phyloP scores from a whole-genome alignment of 2,888 invertebrate species.

The Ichneumoninae sp. region DNA sequence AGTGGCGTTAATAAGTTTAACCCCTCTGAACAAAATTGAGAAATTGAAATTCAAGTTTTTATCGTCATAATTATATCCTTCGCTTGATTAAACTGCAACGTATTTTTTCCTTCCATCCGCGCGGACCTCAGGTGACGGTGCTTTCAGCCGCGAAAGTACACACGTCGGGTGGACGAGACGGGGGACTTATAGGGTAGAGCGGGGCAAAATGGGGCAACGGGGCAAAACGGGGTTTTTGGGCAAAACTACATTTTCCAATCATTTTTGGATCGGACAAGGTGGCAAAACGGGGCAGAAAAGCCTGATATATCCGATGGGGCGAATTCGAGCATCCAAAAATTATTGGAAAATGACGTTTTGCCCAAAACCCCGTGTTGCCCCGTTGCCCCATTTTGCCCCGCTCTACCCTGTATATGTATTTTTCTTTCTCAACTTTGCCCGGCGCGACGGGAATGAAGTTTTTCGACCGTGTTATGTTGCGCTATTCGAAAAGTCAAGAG shows the following conservation, averaged over 20 bases:
- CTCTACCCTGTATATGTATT: not conserved
- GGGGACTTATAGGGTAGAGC: not conserved
- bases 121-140: not conserved
- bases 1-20: not conserved
- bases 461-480: not conserved
- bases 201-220: too few relatives aligned
- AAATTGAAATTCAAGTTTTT: not conserved
- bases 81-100: not conserved
- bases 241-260: too few relatives aligned
- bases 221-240: too few relatives aligned
- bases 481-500: not conserved
- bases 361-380: too few relatives aligned
- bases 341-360: too few relatives aligned
- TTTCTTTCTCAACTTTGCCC: not conserved
- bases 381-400: too few relatives aligned
- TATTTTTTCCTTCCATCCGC: not conserved
- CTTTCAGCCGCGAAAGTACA: not conserved
- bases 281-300: too few relatives aligned
- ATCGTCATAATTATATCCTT: not conserved
- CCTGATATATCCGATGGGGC: too few relatives aligned
- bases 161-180: not conserved
- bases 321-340: too few relatives aligned
- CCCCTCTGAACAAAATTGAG: not conserved
- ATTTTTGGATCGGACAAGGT: too few relatives aligned
- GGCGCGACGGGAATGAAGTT: not conserved